Conservation (phyloP, 2,113 vertebrate genomes). For the Otolemur garnettii region DNA sequence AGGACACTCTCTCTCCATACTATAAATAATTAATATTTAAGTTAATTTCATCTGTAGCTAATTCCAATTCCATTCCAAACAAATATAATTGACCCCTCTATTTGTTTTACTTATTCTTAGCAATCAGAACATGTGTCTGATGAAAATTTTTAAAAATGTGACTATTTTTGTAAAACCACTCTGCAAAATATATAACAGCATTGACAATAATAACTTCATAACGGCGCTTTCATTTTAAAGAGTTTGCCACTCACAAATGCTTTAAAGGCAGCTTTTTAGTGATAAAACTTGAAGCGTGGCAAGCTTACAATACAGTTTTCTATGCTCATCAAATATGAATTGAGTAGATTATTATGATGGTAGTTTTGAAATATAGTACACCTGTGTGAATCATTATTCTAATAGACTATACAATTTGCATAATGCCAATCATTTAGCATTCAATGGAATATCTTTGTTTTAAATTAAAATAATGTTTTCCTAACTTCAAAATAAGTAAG, state of each 20-base stretch:
- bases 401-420: slow-evolving; percentile 72
- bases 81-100: neutral
- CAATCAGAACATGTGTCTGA: slow-evolving; percentile 14
- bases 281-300: slow-evolving; percentile 43
- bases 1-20: neutral
- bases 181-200: neutral
- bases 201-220: slow-evolving; percentile 36
- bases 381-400: slow-evolving; percentile 66
- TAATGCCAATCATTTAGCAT: slow-evolving; percentile 75
- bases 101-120: slow-evolving; percentile 24
- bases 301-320: slow-evolving; percentile 48
- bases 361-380: slow-evolving; percentile 62
- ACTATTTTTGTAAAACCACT: slow-evolving; percentile 38
- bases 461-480: slow-evolving; percentile 70
- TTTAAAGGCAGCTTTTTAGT: slow-evolving; percentile 15
- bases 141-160: slow-evolving; percentile 14
- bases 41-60: neutral
- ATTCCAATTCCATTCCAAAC: neutral
- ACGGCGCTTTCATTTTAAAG: slow-evolving; percentile 48
- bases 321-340: slow-evolving; percentile 54
- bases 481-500: slow-evolving; percentile 52
- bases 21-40: neutral
- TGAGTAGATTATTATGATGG: slow-evolving; percentile 18
- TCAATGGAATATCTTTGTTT: slow-evolving; percentile 71
- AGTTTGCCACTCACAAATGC: slow-evolving; percentile 48